Evolutionary conservation across 2,797 vertebrate species (phyloP).

Genomic region (Tokudaia tokunoshimensis): DNA sequence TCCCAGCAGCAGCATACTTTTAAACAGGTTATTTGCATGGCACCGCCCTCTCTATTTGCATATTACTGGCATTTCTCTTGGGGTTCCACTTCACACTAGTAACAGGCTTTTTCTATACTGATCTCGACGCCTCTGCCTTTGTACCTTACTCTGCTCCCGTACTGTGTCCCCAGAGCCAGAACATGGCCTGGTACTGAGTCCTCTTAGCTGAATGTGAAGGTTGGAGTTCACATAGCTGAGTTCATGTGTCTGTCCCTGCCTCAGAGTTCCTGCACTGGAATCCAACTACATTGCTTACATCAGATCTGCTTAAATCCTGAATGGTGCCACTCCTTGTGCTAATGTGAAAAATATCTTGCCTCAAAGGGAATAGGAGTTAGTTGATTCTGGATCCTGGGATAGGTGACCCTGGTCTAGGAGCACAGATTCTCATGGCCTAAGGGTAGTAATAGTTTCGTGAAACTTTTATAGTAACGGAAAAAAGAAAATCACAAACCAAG

Average conservation of each 20-base stretch:
- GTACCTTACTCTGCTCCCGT: background rate
- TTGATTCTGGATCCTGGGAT: background rate
- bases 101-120: too few relatives aligned
- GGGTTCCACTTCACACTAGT: background rate
- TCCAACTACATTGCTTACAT: rapidly evolving
- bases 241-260: background rate
- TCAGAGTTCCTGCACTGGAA: background rate
- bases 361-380: background rate
- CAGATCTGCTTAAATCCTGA: constrained; percentile 66
- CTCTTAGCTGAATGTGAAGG: background rate
- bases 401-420: background rate
- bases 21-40: background rate
- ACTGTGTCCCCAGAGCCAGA: background rate
- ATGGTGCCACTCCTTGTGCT: constrained; percentile 38
- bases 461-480: background rate
- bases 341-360: background rate
- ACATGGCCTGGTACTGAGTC: background rate
- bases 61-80: background rate
- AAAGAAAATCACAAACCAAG: background rate
- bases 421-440: background rate
- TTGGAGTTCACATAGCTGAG: background rate
- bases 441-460: background rate
- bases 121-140: background rate
- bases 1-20: background rate
- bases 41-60: background rate